Percentiles rank a stretch among this genome's conserved stretches.
Conservation (phyloP, 2,888 invertebrate genomes). For the Amiota mariae region DNA sequence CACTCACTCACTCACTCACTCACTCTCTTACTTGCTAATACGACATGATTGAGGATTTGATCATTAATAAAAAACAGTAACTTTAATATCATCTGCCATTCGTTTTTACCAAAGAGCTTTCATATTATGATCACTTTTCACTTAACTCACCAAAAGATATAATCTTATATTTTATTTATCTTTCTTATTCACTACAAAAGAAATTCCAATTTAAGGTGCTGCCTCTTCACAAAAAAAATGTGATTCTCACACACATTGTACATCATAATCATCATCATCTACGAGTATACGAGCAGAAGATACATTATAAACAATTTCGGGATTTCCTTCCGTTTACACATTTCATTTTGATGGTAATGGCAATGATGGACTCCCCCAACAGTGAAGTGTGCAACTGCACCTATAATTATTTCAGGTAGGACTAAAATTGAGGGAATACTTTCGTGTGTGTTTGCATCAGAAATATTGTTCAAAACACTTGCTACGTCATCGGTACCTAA, state of each 20-base stretch:
- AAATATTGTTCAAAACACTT: slow-evolving; percentile 20
- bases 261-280: too few species aligned
- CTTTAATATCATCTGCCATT: neutral
- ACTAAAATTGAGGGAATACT: slow-evolving; percentile 18
- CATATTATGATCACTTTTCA: neutral
- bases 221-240: slow-evolving; percentile 41
- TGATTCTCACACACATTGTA: slow-evolving; percentile 42
- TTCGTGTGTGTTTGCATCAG: neutral
- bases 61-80: slow-evolving; percentile 58
- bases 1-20: neutral
- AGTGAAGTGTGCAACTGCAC: slow-evolving; percentile 38
- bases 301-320: slow-evolving; percentile 61
- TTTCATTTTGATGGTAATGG: neutral
- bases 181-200: slow-evolving; percentile 15
- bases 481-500: neutral
- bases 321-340: slow-evolving; percentile 48
- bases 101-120: neutral
- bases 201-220: slow-evolving; percentile 60
- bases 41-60: slow-evolving; percentile 63
- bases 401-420: slow-evolving; percentile 67
- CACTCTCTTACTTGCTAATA: slow-evolving; percentile 52
- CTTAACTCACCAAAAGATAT: neutral
- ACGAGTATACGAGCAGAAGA: too few species aligned
- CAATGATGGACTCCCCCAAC: slow-evolving; percentile 42
- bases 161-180: neutral